Evolutionary conservation across 2,113 vertebrate genomes (phyloP).

Genomic region (Lagopus muta): DNA sequence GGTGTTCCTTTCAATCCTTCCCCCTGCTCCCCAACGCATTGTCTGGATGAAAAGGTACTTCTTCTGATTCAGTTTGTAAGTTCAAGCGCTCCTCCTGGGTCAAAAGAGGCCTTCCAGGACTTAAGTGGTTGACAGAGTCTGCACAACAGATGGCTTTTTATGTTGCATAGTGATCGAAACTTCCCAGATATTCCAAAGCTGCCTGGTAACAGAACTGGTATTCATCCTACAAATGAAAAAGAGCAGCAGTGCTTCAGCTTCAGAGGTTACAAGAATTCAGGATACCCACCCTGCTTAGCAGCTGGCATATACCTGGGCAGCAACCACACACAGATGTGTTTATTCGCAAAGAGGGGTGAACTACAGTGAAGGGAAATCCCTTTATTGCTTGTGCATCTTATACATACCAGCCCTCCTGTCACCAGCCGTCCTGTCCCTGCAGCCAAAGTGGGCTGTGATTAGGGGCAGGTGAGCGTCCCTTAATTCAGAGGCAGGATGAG

Average conservation of each 20-base stretch:
- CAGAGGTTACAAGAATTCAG: background rate
- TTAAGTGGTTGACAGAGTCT: conserved; percentile 79
- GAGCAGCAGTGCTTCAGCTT: background rate
- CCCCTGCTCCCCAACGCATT: conserved; percentile 50
- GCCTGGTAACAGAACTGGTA: conserved; percentile 99
- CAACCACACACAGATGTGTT: background rate
- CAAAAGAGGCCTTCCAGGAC: conserved; percentile 81
- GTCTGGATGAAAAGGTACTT: conserved; percentile 67
- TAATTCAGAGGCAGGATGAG: background rate
- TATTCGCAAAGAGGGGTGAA: background rate
- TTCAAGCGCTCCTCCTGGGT: conserved; percentile 87
- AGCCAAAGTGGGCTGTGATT: rapidly evolving
- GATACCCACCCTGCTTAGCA: background rate
- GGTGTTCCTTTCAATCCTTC: conserved; percentile 51
- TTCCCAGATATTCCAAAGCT: conserved; percentile 97
- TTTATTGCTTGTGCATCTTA: rapidly evolving
- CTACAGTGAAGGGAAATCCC: background rate
- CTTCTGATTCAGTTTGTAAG: conserved; percentile 75
- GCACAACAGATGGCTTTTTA: conserved; percentile 92
- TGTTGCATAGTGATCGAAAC: conserved; percentile 99
- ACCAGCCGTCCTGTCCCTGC: rapidly evolving
- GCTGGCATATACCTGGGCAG: background rate
- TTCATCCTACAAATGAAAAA: conserved; percentile 84
- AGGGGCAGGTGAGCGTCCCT: background rate
- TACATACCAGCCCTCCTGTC: rapidly evolving